These are phyloP conservation scores for Lindbergichthys nudifrons DNA, from an alignment of 2,797 vertebrate genomes.

Conservation along the genomic window DNA sequence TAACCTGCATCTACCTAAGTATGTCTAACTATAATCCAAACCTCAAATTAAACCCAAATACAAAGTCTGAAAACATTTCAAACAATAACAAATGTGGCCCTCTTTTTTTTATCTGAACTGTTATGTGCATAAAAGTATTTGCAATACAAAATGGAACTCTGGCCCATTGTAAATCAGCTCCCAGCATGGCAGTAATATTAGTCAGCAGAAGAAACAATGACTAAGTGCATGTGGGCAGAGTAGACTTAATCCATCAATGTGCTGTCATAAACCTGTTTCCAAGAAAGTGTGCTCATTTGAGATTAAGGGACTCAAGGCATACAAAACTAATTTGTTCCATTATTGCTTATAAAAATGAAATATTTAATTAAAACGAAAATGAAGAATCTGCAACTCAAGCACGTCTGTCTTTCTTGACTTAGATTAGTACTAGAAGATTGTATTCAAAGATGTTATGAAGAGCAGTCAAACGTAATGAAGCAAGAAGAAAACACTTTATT, in stretches of 20 bases:
- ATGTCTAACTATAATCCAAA: neutral
- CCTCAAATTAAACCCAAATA: neutral
- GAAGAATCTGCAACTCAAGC: neutral
- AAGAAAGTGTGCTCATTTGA: conserved; percentile 9
- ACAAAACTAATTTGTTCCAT: conserved; percentile 1
- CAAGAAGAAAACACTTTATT: conserved; percentile 32
- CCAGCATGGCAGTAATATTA: conserved; percentile 26
- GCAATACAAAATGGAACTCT: conserved; percentile 11
- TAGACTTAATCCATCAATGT: conserved; percentile 6
- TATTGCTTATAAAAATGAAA: conserved; percentile 8
- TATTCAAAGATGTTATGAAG: conserved; percentile 24
- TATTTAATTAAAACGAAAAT: neutral
- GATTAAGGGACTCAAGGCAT: conserved; percentile 8
- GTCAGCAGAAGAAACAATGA: conserved; percentile 37
- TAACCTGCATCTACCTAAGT: neutral
- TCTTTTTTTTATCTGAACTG: conserved; percentile 1
- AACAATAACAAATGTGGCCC: too few relatives aligned
- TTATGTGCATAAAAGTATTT: conserved; percentile 1
- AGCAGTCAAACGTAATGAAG: neutral
- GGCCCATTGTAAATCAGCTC: conserved; percentile 4
- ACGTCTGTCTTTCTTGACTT: neutral
- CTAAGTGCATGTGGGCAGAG: conserved; percentile 28
- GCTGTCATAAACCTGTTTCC: conserved; percentile 8
- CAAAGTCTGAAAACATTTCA: too few relatives aligned
- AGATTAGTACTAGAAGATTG: neutral